Evolutionary conservation across 2,113 vertebrate species (phyloP).

Genomic region (Strix uralensis): DNA sequence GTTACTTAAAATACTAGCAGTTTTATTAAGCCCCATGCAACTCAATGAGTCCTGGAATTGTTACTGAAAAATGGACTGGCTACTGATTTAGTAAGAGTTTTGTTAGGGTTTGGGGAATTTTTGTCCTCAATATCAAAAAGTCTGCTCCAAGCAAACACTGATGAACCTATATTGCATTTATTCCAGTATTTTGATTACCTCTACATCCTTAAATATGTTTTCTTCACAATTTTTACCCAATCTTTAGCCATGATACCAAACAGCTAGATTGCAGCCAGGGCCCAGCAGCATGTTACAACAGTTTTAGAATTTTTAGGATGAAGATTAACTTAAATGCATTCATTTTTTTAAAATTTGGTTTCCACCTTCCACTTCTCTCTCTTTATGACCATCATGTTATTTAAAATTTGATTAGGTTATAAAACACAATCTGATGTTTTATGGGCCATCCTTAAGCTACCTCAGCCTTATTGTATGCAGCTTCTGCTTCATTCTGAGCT

Average conservation of each 20-base stretch:
- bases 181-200: background rate
- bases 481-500: background rate
- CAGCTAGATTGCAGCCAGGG: background rate
- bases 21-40: background rate
- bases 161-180: background rate
- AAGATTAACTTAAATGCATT: background rate
- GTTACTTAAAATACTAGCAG: background rate
- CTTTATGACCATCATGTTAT: background rate
- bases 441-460: background rate
- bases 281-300: background rate
- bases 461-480: background rate
- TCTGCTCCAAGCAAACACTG: background rate
- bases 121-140: background rate
- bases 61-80: background rate
- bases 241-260: background rate
- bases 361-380: background rate
- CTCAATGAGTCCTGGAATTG: background rate
- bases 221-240: background rate
- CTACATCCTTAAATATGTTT: background rate
- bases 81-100: background rate
- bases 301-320: background rate
- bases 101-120: background rate
- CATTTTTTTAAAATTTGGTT: background rate
- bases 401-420: background rate
- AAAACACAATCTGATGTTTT: background rate